phyloP scores from a whole-genome alignment of 2,888 invertebrate species.

The Hypsopygia costalis region DNA sequence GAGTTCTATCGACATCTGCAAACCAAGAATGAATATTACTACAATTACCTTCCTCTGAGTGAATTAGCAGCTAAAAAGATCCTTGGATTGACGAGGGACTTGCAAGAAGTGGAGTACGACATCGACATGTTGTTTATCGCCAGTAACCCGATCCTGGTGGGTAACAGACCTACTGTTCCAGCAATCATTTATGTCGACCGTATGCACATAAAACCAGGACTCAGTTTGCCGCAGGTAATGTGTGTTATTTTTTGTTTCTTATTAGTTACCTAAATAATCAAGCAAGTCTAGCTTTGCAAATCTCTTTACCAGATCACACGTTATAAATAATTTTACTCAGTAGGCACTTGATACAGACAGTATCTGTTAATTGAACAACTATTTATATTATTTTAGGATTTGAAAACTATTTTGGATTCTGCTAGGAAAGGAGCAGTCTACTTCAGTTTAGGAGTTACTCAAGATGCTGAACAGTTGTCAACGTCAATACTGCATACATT shows the following conservation, averaged over 20 bases:
- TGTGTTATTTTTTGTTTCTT: too few relatives aligned
- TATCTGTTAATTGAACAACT: slow-evolving; percentile 5
- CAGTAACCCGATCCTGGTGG: slow-evolving; percentile 53
- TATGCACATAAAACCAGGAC: slow-evolving; percentile 58
- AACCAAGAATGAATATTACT: slow-evolving; percentile 57
- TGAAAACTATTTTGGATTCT: slow-evolving; percentile 52
- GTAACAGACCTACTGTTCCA: slow-evolving; percentile 62
- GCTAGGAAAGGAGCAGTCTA: slow-evolving; percentile 66
- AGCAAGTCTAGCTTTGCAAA: too few relatives aligned
- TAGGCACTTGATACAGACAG: too few relatives aligned
- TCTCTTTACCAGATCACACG: too few relatives aligned
- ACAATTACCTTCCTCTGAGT: slow-evolving; percentile 50
- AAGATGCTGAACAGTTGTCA: slow-evolving; percentile 64
- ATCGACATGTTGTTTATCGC: slow-evolving; percentile 66
- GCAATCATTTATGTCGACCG: slow-evolving; percentile 57
- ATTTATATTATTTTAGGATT: slow-evolving; percentile 42
- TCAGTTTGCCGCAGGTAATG: slow-evolving; percentile 48
- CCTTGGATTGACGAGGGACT: slow-evolving; percentile 48
- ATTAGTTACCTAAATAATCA: too few relatives aligned
- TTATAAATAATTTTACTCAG: too few relatives aligned
- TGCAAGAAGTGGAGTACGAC: slow-evolving; percentile 60
- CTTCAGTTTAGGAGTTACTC: slow-evolving; percentile 74
- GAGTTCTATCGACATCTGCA: slow-evolving; percentile 53
- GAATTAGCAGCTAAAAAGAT: slow-evolving; percentile 60
- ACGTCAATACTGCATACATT: slow-evolving; percentile 53